Evolutionary conservation across 1,140 invertebrate species (phyloP), one percentile per base, ranked within the genome.

Genomic region (Zaprionus lachaisei): DNA sequence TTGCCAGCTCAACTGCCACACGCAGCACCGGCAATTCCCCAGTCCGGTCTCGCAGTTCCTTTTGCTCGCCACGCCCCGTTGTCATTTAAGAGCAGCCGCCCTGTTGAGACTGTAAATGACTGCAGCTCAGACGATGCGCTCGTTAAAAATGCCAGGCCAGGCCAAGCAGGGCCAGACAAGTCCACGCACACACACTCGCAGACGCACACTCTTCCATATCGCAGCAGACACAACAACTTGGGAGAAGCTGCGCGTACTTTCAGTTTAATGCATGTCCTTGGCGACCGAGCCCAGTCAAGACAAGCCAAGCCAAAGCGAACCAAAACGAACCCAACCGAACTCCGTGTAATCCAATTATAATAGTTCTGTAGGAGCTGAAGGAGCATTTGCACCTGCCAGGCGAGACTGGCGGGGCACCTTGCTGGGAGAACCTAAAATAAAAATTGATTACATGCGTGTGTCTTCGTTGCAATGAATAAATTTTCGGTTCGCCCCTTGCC

Each of bases 341-440:
- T 96, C 57, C 93, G 82, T 7, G 94, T 94, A 82, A 89, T 89
- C 81, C 84, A 89, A 89, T 89, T 89, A 89, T 89, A 81, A 81
- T 79, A 73, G 64, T 37, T 15, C 17, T 60, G 22, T 2, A 38
- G 20, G 83, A 78, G 71, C 63, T 26, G 24, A 67, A 60, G 64
- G 38, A 64, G 71, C 77, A 74, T 70, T 80, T 78, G 82, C 81
- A 89, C 85, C 84, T 89, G 84, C 81, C 78, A 34, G 67, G 66
- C 76, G 78, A 49, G 22, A 31, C 51, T 9, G 28, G 44, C 34
- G 20, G 22, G 60, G 66, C 51, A 38, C 17, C 72, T 60, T 26
- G 37, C 37, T 62, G 54, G 20, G 83, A 64, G 78, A 83, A 70
- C 81, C 83, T 83, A 87, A 89, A 83, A 87, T 83, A 89, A 89